Evolutionary conservation across 2,113 vertebrate species (phyloP).

Genomic region (Eubucco bourcierii): DNA sequence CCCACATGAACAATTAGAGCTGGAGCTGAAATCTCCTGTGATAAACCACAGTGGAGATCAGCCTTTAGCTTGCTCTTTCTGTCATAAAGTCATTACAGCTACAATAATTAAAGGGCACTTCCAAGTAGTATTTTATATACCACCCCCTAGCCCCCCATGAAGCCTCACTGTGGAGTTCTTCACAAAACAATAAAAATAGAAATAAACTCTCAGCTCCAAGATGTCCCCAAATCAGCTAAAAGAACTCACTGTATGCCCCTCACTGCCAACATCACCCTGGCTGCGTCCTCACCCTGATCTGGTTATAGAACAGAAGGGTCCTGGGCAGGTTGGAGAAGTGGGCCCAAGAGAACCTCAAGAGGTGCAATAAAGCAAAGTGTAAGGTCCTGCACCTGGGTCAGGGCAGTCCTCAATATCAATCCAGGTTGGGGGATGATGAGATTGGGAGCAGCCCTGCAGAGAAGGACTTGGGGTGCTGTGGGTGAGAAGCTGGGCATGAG

Average conservation of each 20-base stretch:
- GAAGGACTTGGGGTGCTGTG: no score
- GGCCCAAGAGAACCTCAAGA: no score
- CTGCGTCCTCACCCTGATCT: background rate
- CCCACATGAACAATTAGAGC: conserved; percentile 10
- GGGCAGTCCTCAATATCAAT: no score
- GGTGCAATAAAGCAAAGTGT: no score
- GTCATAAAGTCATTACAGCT: conserved; percentile 18
- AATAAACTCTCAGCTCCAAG: background rate
- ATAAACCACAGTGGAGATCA: conserved; percentile 16
- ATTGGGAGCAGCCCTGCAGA: no score
- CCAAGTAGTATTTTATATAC: background rate
- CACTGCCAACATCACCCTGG: fast-evolving
- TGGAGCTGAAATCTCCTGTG: conserved; percentile 29
- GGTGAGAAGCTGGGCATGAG: no score
- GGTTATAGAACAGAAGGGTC: background rate
- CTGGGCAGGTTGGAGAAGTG: background rate
- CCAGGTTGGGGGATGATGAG: no score
- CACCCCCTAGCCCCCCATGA: background rate
- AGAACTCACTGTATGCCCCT: fast-evolving
- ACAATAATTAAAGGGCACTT: conserved; percentile 34
- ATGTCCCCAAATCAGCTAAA: background rate
- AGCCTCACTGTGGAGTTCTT: background rate
- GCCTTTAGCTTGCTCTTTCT: background rate
- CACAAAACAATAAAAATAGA: background rate
- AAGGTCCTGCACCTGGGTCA: no score